Conservation (phyloP, 1,140 invertebrate genomes). For the Drosophila equinoxialis region DNA sequence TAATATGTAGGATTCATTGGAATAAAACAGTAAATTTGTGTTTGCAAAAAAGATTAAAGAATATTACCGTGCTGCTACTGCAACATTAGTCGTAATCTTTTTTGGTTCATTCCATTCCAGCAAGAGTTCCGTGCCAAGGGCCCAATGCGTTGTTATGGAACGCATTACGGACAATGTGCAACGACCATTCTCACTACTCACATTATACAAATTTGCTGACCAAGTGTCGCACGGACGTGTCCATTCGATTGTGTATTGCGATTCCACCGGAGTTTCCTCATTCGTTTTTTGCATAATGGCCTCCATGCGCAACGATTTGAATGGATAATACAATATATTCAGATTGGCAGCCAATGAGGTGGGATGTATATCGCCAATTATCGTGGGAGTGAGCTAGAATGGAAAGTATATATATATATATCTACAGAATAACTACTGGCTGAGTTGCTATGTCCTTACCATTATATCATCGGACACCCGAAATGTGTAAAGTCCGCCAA, state of each 20-base stretch:
- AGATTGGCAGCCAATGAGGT: constrained; percentile 72
- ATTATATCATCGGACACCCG: constrained; percentile 63
- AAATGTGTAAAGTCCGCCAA: constrained; percentile 76
- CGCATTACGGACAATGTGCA: constrained; percentile 72
- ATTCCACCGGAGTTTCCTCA: constrained; percentile 47
- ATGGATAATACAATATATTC: constrained; percentile 72
- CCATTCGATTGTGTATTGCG: constrained; percentile 66
- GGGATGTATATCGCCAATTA: constrained; percentile 77
- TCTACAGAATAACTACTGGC: not conserved
- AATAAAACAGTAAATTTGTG: not conserved
- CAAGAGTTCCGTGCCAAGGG: constrained; percentile 68
- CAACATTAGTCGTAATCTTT: constrained; percentile 50
- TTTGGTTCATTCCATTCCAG: constrained; percentile 72
- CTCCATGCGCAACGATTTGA: constrained; percentile 67
- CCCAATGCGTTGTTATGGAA: constrained; percentile 62
- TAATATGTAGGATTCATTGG: not conserved
- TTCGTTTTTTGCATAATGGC: constrained; percentile 62
- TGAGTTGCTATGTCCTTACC: constrained; percentile 40
- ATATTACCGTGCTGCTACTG: constrained; percentile 66
- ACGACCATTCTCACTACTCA: constrained; percentile 63
- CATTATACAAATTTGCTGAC: constrained; percentile 72
- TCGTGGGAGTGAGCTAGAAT: constrained; percentile 70
- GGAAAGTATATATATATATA: not conserved
- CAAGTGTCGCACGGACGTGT: constrained; percentile 68
- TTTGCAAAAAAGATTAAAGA: too few relatives aligned